Conservation (phyloP, 2,888 invertebrate species). For the Drosophila sordidapex region DNA sequence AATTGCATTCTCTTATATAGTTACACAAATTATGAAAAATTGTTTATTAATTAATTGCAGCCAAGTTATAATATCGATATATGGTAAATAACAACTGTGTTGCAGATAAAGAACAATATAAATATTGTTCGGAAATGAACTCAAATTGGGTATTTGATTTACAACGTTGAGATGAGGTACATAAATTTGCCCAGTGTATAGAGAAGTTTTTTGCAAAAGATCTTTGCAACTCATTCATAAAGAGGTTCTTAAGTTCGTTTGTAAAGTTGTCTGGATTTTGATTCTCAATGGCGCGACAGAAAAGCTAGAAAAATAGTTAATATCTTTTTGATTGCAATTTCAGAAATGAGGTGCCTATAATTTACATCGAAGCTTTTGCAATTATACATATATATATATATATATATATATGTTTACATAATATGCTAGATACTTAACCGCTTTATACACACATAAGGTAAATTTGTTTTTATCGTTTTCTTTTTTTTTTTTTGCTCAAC, state of each 20-base stretch:
- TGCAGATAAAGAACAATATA: constrained; percentile 2
- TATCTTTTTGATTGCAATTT: constrained; percentile 24
- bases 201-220: background rate
- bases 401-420: constrained; percentile 21
- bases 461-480: constrained; percentile 21
- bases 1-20: constrained; percentile 71
- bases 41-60: constrained; percentile 15
- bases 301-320: constrained; percentile 60
- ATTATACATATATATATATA: constrained; percentile 21
- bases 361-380: constrained; percentile 54
- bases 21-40: constrained; percentile 55
- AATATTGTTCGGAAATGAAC: constrained; percentile 24
- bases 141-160: constrained; percentile 12
- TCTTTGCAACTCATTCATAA: background rate
- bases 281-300: constrained; percentile 45
- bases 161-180: constrained; percentile 7
- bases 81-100: background rate
- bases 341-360: constrained; percentile 48
- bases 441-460: constrained; percentile 65
- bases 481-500: constrained; percentile 21
- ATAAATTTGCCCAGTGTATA: background rate
- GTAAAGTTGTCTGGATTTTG: constrained; percentile 70
- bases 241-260: constrained; percentile 18
- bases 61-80: constrained; percentile 16
- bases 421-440: constrained; percentile 33